Conservation (phyloP, 37 sponge, comb jelly and placozoan species). For the Chondrosia reniformis region DNA sequence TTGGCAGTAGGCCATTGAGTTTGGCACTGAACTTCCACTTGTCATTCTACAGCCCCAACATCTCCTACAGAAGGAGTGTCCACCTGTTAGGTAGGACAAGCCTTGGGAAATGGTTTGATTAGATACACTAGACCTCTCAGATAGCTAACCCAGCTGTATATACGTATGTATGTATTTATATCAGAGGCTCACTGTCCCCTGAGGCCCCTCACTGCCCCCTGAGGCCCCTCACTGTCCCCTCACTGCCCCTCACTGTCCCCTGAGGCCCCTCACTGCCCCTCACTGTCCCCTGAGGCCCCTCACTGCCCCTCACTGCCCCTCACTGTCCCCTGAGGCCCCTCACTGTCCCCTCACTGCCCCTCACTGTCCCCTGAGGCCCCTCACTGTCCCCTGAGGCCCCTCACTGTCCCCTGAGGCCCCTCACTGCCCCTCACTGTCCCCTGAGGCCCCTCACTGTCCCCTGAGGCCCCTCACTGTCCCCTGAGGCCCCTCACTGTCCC, state of each 20-base stretch:
- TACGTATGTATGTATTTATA: too few species aligned
- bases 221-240: too few species aligned
- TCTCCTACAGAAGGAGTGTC: too few species aligned
- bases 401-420: not conserved
- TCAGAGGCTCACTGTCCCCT: too few species aligned
- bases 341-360: not conserved
- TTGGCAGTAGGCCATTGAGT: too few species aligned
- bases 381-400: not conserved
- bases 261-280: not conserved
- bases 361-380: not conserved
- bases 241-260: not conserved
- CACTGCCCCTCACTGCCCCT: not conserved
- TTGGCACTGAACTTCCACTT: too few species aligned
- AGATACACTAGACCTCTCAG: too few species aligned
- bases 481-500: not conserved
- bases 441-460: not conserved
- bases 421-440: not conserved
- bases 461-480: not conserved
- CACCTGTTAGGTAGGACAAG: too few species aligned
- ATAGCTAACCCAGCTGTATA: too few species aligned
- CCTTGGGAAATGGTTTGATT: too few species aligned
- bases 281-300: not conserved
- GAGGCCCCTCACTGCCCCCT: too few species aligned
- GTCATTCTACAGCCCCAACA: too few species aligned
- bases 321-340: not conserved